phyloP scores from a whole-genome alignment of 2,113 vertebrate species.

The Pterocles burchelli region DNA sequence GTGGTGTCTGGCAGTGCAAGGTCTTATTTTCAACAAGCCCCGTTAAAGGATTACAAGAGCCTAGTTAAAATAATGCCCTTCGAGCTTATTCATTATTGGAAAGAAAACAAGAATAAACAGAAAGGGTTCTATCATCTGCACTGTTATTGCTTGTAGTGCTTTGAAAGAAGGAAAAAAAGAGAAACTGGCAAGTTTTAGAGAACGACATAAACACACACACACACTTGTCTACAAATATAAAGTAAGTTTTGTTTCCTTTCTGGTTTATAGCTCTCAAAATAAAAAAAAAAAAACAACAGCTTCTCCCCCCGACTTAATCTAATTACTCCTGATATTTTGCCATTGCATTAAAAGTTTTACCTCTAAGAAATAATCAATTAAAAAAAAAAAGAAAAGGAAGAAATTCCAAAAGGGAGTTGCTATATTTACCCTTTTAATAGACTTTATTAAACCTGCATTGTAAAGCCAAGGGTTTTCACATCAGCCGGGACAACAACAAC shows the following conservation, averaged over 20 bases:
- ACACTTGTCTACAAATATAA: slow-evolving; percentile 29
- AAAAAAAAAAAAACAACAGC: background rate
- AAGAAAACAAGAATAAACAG: slow-evolving; percentile 26
- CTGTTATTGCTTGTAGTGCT: background rate
- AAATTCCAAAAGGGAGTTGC: background rate
- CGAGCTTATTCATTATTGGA: slow-evolving; percentile 24
- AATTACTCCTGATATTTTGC: slow-evolving; percentile 39
- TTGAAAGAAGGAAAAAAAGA: slow-evolving; percentile 9
- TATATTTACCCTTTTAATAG: slow-evolving; percentile 38
- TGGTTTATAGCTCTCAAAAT: slow-evolving; percentile 3
- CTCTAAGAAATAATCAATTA: slow-evolving; percentile 40
- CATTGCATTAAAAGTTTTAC: background rate
- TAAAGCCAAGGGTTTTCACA: background rate
- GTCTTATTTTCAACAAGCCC: slow-evolving; percentile 43
- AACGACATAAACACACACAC: slow-evolving; percentile 10
- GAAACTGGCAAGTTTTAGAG: slow-evolving; percentile 20
- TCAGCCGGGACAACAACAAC: background rate
- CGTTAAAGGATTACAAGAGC: slow-evolving; percentile 46
- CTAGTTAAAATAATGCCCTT: slow-evolving; percentile 62
- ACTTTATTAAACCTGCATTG: background rate
- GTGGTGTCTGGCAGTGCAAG: slow-evolving; percentile 1
- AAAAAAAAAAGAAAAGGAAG: background rate
- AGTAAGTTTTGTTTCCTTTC: slow-evolving; percentile 49
- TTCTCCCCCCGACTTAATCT: background rate
- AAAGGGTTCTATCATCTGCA: slow-evolving; percentile 31